These are phyloP conservation scores for Zaprionus taronus DNA, from an alignment of 1,140 invertebrate species.

Conservation along the genomic window DNA sequence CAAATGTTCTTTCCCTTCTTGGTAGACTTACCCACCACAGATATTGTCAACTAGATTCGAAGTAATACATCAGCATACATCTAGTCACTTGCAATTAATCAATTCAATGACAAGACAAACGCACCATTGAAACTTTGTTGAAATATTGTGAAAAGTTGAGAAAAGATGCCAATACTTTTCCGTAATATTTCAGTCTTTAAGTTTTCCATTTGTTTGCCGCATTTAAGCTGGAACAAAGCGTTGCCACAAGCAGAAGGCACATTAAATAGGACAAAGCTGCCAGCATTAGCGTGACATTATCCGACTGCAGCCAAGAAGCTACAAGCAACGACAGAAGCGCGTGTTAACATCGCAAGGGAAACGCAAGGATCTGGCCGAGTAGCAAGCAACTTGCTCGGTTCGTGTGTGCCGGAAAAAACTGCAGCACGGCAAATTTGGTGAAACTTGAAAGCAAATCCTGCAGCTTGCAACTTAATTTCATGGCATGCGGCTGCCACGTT, in stretches of 20 bases:
- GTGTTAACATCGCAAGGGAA: conserved; percentile 63
- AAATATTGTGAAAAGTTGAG: not conserved
- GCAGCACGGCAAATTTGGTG: conserved; percentile 63
- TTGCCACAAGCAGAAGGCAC: conserved; percentile 61
- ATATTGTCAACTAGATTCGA: too few relatives aligned
- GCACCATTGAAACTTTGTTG: not conserved
- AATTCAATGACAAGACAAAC: too few relatives aligned
- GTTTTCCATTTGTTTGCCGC: conserved; percentile 5
- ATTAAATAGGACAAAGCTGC: conserved; percentile 76
- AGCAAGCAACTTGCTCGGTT: conserved; percentile 15
- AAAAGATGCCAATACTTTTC: not conserved
- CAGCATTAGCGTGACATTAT: conserved; percentile 78
- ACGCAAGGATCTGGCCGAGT: conserved; percentile 60
- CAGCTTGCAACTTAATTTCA: conserved; percentile 81
- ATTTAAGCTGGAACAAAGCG: conserved; percentile 24
- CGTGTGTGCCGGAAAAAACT: conserved; percentile 20
- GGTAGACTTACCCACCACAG: too few relatives aligned
- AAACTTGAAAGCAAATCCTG: conserved; percentile 79
- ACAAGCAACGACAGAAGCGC: conserved; percentile 66
- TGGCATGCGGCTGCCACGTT: conserved; percentile 60
- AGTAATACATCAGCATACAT: too few relatives aligned
- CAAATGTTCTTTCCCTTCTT: too few relatives aligned
- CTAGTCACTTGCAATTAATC: too few relatives aligned
- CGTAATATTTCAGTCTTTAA: not conserved
- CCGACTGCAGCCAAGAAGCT: conserved; percentile 64